These are phyloP conservation scores for Chiloscyllium plagiosum DNA, from an alignment of 2,113 vertebrate genomes.

Conservation along the genomic window DNA sequence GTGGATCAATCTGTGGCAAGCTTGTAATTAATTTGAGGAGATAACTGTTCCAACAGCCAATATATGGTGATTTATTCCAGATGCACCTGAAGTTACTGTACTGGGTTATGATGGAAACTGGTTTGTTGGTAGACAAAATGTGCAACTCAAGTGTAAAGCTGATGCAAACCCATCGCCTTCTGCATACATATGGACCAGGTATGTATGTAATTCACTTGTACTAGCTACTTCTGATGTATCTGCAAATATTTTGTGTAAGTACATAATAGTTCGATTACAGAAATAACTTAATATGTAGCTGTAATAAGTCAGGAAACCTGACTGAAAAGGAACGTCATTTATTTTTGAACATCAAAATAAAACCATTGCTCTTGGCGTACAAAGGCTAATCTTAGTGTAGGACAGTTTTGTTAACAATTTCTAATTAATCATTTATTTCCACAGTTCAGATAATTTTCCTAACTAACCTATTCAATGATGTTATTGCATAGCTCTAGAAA, in stretches of 20 bases:
- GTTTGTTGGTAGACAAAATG: conserved; percentile 81
- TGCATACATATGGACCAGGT: conserved; percentile 82
- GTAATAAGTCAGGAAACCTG: no score
- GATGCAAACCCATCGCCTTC: conserved; percentile 82
- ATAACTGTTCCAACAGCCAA: neutral
- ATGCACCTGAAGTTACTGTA: conserved; percentile 78
- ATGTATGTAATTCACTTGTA: conserved; percentile 42
- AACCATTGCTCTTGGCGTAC: no score
- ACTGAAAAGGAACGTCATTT: no score
- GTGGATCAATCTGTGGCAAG: neutral
- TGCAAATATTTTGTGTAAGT: neutral
- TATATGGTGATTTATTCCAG: conserved; percentile 50
- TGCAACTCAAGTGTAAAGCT: conserved; percentile 79
- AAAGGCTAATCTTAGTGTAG: no score
- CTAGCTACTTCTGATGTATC: neutral
- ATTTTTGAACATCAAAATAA: no score
- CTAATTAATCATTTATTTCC: no score
- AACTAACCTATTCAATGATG: no score
- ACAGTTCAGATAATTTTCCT: no score
- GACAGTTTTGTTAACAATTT: no score
- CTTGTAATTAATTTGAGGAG: neutral
- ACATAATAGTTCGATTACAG: neutral
- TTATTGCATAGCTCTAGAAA: no score
- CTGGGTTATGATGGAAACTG: conserved; percentile 73
- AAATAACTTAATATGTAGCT: neutral